A percentile compares a stretch with the other conserved stretches of the same genome.
Conservation (phyloP, 2,888 invertebrate species). For the Parochlus steinenii region DNA sequence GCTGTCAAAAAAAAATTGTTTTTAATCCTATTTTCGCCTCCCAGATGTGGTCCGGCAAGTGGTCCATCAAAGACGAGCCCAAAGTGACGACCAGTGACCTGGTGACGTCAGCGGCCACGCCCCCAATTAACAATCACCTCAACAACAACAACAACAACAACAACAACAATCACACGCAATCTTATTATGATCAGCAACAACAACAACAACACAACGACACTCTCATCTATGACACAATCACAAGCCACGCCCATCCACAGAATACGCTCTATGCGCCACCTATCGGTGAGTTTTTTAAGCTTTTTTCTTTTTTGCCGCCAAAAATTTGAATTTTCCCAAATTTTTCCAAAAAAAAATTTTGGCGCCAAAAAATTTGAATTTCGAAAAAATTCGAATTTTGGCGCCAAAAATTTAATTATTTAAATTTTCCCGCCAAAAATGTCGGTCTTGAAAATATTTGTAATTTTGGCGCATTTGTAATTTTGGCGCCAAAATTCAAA, state of each 20-base stretch:
- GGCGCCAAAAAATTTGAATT: no score
- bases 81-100: conserved; percentile 60
- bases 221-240: conserved; percentile 51
- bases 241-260: conserved; percentile 57
- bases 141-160: neutral
- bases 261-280: conserved; percentile 62
- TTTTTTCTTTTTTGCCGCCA: no score
- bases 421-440: no score
- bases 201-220: conserved; percentile 30
- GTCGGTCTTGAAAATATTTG: no score
- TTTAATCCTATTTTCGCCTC: conserved; percentile 34
- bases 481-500: no score
- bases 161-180: conserved; percentile 13
- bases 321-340: no score
- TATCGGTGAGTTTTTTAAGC: conserved; percentile 36
- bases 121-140: conserved; percentile 8
- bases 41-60: conserved; percentile 79
- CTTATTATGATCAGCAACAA: conserved; percentile 34
- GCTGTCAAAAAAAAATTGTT: neutral
- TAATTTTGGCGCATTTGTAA: no score
- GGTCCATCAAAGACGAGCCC: conserved; percentile 84
- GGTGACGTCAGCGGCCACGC: conserved; percentile 39
- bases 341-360: no score
- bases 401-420: no score
- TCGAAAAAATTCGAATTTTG: no score